Evolutionary conservation across 2,888 invertebrate genomes (phyloP).

Genomic region (Tinea trinotella): DNA sequence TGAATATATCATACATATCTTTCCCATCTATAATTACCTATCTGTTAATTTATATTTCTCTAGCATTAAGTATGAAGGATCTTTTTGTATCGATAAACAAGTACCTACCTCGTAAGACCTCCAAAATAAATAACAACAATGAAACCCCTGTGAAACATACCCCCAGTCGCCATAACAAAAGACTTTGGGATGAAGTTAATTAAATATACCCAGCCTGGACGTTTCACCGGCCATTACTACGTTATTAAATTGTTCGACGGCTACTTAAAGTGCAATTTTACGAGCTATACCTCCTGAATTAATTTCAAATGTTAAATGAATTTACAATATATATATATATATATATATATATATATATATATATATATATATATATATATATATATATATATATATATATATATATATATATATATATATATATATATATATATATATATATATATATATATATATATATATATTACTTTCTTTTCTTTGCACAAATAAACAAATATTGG

Average conservation of each 20-base stretch:
- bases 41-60: no score
- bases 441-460: no score
- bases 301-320: conserved; percentile 8
- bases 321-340: neutral
- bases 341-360: no score
- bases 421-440: no score
- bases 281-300: conserved; percentile 12
- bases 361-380: no score
- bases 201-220: conserved; percentile 54
- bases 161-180: conserved; percentile 2
- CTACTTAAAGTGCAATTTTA: conserved; percentile 34
- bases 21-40: no score
- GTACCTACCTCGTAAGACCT: neutral
- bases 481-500: neutral
- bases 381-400: no score
- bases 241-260: conserved; percentile 67
- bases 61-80: no score
- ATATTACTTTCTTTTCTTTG: no score
- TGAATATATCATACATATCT: no score
- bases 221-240: conserved; percentile 58
- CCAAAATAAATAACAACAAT: conserved; percentile 31
- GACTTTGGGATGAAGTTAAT: conserved; percentile 38
- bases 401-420: no score
- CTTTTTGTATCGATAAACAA: neutral
- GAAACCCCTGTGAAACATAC: conserved; percentile 32